These are phyloP conservation scores for Pteromalus puparum DNA, from an alignment of 1,140 invertebrate genomes.

Conservation along the genomic window DNA sequence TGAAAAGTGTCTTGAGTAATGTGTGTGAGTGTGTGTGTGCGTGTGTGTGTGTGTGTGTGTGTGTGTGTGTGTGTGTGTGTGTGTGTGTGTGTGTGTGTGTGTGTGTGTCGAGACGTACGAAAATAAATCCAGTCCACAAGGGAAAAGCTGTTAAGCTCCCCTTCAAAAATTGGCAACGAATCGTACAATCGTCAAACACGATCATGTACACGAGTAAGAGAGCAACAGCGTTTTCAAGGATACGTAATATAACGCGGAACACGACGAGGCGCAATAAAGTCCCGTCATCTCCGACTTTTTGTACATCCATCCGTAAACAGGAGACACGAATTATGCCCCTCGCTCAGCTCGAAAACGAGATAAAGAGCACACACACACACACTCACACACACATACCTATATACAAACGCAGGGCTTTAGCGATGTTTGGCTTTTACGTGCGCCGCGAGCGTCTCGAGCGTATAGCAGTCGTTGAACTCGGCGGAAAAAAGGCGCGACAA, in stretches of 20 bases:
- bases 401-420: not conserved
- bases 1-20: too few species aligned
- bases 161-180: not conserved
- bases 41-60: too few species aligned
- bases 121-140: not conserved
- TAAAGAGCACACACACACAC: not conserved
- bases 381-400: too few species aligned
- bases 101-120: not conserved
- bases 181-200: not conserved
- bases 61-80: too few species aligned
- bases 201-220: not conserved
- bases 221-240: not conserved
- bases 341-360: not conserved
- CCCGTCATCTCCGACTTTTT: not conserved
- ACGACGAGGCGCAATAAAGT: not conserved
- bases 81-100: too few species aligned
- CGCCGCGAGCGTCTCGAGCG: not conserved
- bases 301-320: not conserved
- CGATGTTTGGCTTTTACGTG: not conserved
- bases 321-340: not conserved
- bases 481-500: not conserved
- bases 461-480: not conserved
- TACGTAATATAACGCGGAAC: not conserved
- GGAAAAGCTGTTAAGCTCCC: not conserved
- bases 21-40: too few species aligned